phyloP scores from a whole-genome alignment of 1,140 invertebrate species.

The Diprion similis region DNA sequence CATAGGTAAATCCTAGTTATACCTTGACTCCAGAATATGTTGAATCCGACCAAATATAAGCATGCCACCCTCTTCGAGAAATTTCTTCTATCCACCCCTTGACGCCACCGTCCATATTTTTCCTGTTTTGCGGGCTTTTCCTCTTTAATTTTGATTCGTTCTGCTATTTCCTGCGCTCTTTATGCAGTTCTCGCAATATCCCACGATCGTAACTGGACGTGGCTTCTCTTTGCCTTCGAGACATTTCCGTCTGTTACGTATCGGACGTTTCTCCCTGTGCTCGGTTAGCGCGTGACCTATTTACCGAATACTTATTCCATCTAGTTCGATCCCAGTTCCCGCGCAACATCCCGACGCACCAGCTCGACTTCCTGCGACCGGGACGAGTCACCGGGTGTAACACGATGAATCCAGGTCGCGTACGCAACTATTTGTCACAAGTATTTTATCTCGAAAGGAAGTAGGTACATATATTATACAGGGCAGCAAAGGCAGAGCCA shows the following conservation, averaged over 20 bases:
- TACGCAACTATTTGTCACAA: no score
- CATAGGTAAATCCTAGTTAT: background rate
- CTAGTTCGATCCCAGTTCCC: background rate
- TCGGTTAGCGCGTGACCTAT: background rate
- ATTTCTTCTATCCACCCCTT: background rate
- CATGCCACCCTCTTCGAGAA: background rate
- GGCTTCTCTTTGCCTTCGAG: no score
- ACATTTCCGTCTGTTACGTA: no score
- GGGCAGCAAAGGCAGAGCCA: no score
- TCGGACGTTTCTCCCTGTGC: background rate
- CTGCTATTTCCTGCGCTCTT: background rate
- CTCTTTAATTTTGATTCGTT: background rate
- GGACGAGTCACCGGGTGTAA: no score
- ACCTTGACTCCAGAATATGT: background rate
- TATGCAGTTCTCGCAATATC: no score
- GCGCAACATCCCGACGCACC: no score
- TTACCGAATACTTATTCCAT: background rate
- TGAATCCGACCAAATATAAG: background rate
- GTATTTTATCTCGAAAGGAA: no score
- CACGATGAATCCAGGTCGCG: no score
- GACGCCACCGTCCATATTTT: background rate
- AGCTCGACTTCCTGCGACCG: no score
- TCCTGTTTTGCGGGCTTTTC: background rate
- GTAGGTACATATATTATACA: no score
- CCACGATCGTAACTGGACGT: no score